A percentile compares a stretch with the other conserved stretches of the same genome.
phyloP scores from a whole-genome alignment of 2,888 invertebrate genomes.

The Epistrophella euchroma region DNA sequence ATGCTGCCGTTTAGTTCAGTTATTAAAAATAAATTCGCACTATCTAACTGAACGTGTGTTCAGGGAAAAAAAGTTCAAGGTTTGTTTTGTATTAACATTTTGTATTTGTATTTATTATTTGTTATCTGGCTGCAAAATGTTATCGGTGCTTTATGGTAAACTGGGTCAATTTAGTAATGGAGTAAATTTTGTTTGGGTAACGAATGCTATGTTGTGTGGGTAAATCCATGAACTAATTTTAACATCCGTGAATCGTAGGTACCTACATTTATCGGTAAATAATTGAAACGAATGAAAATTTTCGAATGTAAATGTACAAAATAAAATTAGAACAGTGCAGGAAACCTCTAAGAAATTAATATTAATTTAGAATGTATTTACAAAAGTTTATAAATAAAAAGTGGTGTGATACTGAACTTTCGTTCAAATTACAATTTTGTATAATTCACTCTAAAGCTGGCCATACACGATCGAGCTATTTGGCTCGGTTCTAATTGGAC shows the following conservation, averaged over 20 bases:
- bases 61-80: conserved; percentile 33
- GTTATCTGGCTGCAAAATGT: not conserved
- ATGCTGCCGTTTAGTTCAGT: conserved; percentile 18
- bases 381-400: too few species aligned
- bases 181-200: not conserved
- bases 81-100: conserved; percentile 16
- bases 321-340: too few species aligned
- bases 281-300: not conserved
- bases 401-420: too few species aligned
- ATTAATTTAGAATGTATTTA: too few species aligned
- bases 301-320: not conserved
- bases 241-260: too few species aligned
- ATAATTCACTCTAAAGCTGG: too few species aligned
- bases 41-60: conserved; percentile 23
- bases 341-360: too few species aligned
- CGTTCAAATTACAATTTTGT: too few species aligned
- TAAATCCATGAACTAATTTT: not conserved
- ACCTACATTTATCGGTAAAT: too few species aligned
- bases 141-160: conserved; percentile 19
- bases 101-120: not conserved
- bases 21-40: conserved; percentile 22
- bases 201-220: not conserved
- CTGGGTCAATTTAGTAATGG: not conserved
- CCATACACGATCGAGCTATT: too few species aligned
- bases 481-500: too few species aligned